Percentiles rank a stretch among this genome's conserved stretches.
Conservation (phyloP, 2,797 vertebrate genomes). For the Microctenopoma steveboyesi region DNA sequence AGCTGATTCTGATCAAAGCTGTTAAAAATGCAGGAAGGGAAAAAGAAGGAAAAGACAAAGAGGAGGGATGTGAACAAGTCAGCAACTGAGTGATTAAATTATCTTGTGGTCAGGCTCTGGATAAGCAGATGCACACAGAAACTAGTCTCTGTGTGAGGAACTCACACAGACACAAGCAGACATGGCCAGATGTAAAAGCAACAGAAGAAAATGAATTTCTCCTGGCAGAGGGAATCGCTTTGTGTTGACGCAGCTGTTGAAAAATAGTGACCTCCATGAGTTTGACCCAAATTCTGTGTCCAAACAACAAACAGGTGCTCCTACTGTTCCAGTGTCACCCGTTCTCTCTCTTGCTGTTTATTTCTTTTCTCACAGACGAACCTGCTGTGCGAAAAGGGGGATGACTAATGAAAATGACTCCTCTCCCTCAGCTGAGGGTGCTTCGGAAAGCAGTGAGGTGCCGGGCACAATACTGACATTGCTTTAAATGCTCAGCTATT, state of each 20-base stretch:
- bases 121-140: constrained; percentile 31
- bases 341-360: constrained; percentile 12
- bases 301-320: constrained; percentile 45
- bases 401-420: constrained; percentile 37
- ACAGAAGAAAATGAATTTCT: constrained; percentile 12
- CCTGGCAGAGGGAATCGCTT: constrained; percentile 3
- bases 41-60: not conserved
- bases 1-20: not conserved
- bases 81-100: constrained; percentile 41
- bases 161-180: not conserved
- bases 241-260: constrained; percentile 25
- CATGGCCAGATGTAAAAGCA: constrained; percentile 20
- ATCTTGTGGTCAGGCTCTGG: not conserved
- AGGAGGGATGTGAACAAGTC: constrained; percentile 11
- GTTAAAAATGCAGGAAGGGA: constrained; percentile 20
- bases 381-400: constrained; percentile 20
- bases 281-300: constrained; percentile 67
- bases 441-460: constrained; percentile 19
- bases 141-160: constrained; percentile 5
- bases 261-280: constrained; percentile 23
- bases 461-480: constrained; percentile 16
- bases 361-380: constrained; percentile 25
- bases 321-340: constrained; percentile 28
- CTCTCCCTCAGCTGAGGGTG: constrained; percentile 2
- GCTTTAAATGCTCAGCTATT: constrained; percentile 37